Evolutionary conservation across 1,140 invertebrate species (phyloP), one percentile per base, ranked within the genome.

Genomic region (Brachionus paranguensis): DNA sequence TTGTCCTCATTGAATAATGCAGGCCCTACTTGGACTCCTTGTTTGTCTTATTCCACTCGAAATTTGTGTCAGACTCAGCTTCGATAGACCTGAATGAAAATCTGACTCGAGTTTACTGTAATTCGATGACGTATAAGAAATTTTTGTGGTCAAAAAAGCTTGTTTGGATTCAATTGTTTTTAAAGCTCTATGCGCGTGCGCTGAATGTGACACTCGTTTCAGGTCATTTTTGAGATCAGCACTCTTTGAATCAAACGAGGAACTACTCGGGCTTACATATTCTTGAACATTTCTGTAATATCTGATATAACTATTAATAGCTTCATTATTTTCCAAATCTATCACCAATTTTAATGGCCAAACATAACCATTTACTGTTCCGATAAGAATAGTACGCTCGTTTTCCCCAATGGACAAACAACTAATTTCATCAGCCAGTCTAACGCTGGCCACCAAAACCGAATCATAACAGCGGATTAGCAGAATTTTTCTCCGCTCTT

Each of bases 321-420:
- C 78, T 24, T 81, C 78, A 24, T 45, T 64, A 64, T 81, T 53
- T 17, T 81, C 78, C 33, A 81, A 81, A 64, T 81, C 78, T 29
- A 81, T 37, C 4, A 81, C 53, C 17, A 81, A 47, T 64, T 81
- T 60, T 10, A 81, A 64, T 33, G 64, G 64, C n/a, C 53, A 64
- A 60, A 60, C 50, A 27, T 81, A 68, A 64, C 78, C 78, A 64
- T 60, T 68, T 43, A 20, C 33, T 20, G 78, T 81, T 64, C 78
- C 78, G 27, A 64, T 41, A 45, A 60, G 8, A 64, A 81, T 37
- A 27, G 41, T 81, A 17, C 78, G 29, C n/a, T 68, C 64, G 12
- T 17, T 33, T 29, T 81, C 53, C 8, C 64, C 64, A 41, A 81
- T 14, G 7, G 53, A 45, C 20, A 68, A 37, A 17, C 53, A 81